phyloP scores from a whole-genome alignment of 2,888 invertebrate species.

The Sipunculus nudus region DNA sequence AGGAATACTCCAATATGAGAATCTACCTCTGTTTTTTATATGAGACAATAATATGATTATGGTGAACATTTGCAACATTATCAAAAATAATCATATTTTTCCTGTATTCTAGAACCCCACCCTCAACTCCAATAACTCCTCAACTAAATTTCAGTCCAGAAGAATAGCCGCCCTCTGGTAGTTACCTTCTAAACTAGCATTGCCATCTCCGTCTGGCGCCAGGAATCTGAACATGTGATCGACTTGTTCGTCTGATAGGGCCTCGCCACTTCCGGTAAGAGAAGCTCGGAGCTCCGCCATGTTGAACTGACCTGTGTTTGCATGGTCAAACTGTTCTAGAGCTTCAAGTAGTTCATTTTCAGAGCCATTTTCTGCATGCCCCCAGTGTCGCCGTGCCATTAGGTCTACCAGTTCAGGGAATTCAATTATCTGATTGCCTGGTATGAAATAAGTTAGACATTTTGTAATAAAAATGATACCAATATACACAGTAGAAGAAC shows the following conservation, averaged over 20 bases:
- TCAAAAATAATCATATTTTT: too few species aligned
- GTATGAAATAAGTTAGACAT: too few species aligned
- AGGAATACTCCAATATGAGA: too few species aligned
- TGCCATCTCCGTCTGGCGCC: constrained; percentile 98
- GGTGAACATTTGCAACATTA: too few species aligned
- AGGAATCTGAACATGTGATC: constrained; percentile 99
- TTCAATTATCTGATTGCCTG: constrained; percentile 28
- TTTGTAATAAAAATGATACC: neutral
- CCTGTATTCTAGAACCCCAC: too few species aligned
- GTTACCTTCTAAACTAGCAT: constrained; percentile 90
- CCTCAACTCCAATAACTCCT: too few species aligned
- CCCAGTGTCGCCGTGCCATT: constrained; percentile 69
- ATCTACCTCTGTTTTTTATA: too few species aligned
- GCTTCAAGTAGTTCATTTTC: constrained; percentile 99
- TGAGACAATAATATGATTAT: too few species aligned
- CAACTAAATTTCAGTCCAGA: too few species aligned
- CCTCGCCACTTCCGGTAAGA: constrained; percentile 99
- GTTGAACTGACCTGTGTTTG: constrained; percentile 98
- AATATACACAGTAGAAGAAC: neutral
- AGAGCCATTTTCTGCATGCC: constrained; percentile 99
- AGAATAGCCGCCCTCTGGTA: neutral
- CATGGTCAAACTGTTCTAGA: constrained; percentile 96
- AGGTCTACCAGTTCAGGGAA: constrained; percentile 29
- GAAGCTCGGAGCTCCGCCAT: constrained; percentile 98
- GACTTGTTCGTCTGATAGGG: constrained; percentile 97